Conservation (phyloP, 1,140 invertebrate genomes). For the Papilio glaucus region DNA sequence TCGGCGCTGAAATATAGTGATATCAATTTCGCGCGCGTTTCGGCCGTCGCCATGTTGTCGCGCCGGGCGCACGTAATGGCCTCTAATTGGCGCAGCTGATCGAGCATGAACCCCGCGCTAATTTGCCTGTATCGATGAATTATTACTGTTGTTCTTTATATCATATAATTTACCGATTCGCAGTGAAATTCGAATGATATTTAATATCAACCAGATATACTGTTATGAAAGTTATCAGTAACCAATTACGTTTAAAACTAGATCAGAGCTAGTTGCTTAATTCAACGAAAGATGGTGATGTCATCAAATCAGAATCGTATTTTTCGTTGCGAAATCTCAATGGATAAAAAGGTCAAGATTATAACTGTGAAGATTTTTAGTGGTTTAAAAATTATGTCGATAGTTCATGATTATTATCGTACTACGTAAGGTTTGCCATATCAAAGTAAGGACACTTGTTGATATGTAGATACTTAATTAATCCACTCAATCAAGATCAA, state of each 20-base stretch:
- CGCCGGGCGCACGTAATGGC: slow-evolving; percentile 39
- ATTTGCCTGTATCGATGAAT: slow-evolving; percentile 43
- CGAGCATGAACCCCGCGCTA: slow-evolving; percentile 37
- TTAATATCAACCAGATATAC: neutral
- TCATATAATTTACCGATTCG: slow-evolving; percentile 34
- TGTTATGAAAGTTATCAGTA: neutral
- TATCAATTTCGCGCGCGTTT: slow-evolving; percentile 38
- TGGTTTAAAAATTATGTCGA: no score
- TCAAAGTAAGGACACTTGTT: no score
- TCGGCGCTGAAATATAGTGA: slow-evolving; percentile 25
- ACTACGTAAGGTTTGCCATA: no score
- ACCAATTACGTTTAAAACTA: neutral
- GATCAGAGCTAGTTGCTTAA: no score
- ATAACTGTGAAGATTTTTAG: no score
- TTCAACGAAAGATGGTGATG: no score
- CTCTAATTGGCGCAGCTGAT: slow-evolving; percentile 46
- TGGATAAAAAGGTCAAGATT: no score
- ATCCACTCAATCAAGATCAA: no score
- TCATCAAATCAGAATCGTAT: no score
- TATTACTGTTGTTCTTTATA: slow-evolving; percentile 42
- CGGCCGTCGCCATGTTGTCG: slow-evolving; percentile 40
- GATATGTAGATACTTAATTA: no score
- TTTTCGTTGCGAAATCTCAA: no score
- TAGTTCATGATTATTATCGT: no score
- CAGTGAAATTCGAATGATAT: neutral